phyloP scores from a whole-genome alignment of 2,113 vertebrate genomes.

The Tetraodon nigroviridis region DNA sequence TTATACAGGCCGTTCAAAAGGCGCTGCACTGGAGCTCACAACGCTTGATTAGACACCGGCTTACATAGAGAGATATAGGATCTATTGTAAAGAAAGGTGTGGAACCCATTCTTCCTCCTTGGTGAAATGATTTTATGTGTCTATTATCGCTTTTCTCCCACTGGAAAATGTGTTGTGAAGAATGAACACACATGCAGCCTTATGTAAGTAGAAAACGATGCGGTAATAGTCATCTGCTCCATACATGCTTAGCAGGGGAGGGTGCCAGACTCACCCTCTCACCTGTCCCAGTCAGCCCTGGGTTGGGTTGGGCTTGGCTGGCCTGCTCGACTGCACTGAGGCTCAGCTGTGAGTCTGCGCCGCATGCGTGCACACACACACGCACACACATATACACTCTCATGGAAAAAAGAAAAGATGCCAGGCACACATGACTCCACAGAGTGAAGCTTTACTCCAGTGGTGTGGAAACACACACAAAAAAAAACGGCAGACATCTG shows the following conservation, averaged over 20 bases:
- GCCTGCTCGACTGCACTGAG: slow-evolving; percentile 34
- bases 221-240: neutral
- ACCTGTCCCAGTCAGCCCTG: slow-evolving; percentile 42
- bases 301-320: slow-evolving; percentile 36
- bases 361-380: slow-evolving; percentile 12
- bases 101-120: too few species aligned
- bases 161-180: neutral
- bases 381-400: slow-evolving; percentile 18
- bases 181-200: neutral
- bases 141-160: slow-evolving; percentile 16
- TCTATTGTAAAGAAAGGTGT: too few species aligned
- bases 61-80: too few species aligned
- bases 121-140: slow-evolving; percentile 11
- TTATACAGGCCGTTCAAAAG: slow-evolving; percentile 1
- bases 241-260: slow-evolving; percentile 16
- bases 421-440: slow-evolving; percentile 34
- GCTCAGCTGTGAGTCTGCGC: slow-evolving; percentile 57
- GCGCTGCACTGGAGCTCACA: neutral
- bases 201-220: slow-evolving; percentile 21
- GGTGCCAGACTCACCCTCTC: slow-evolving; percentile 51
- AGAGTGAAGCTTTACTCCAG: slow-evolving; percentile 62
- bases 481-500: slow-evolving; percentile 67
- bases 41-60: too few species aligned
- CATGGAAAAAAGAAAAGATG: slow-evolving; percentile 19
- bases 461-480: slow-evolving; percentile 69